These are phyloP conservation scores for Clarias magur DNA, from an alignment of 2,113 vertebrate species.

Conservation along the genomic window DNA sequence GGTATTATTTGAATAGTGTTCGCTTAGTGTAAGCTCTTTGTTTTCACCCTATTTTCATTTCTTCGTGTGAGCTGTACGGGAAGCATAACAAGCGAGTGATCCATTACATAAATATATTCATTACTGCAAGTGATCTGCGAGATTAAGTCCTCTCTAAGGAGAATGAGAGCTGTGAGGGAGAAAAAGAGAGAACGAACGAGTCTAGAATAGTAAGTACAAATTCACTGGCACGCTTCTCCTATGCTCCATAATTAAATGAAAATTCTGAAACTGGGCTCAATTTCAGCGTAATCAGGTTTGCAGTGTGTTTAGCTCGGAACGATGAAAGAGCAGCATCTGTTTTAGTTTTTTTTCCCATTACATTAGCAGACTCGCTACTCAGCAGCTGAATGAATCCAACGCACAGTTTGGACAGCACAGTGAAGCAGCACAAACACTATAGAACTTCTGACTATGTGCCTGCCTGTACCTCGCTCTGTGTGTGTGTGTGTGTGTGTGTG, in stretches of 20 bases:
- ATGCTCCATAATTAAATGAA: not conserved
- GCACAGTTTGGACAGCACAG: not conserved
- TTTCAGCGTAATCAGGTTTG: not conserved
- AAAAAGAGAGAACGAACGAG: not conserved
- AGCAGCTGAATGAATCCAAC: not conserved
- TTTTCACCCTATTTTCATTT: slow-evolving; percentile 41
- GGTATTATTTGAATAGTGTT: slow-evolving; percentile 47
- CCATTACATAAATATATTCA: slow-evolving; percentile 57
- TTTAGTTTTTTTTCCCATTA: not conserved
- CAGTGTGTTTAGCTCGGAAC: not conserved
- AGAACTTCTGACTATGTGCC: not conserved
- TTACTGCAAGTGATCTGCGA: slow-evolving; percentile 57
- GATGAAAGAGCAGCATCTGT: slow-evolving; percentile 5
- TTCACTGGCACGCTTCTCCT: not conserved
- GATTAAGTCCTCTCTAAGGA: slow-evolving; percentile 48
- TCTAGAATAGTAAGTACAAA: not conserved
- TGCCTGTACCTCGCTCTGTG: not conserved
- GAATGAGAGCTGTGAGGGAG: not conserved
- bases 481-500: not conserved
- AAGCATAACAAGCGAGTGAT: slow-evolving; percentile 19
- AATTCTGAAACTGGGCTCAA: not conserved
- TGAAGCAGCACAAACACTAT: not conserved
- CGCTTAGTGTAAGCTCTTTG: slow-evolving; percentile 27
- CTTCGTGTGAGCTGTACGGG: slow-evolving; percentile 33
- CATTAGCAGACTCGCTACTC: not conserved